A percentile compares a stretch with the other conserved stretches of the same genome.
Conservation (phyloP, 2,888 invertebrate species). For the Pteria penguin region DNA sequence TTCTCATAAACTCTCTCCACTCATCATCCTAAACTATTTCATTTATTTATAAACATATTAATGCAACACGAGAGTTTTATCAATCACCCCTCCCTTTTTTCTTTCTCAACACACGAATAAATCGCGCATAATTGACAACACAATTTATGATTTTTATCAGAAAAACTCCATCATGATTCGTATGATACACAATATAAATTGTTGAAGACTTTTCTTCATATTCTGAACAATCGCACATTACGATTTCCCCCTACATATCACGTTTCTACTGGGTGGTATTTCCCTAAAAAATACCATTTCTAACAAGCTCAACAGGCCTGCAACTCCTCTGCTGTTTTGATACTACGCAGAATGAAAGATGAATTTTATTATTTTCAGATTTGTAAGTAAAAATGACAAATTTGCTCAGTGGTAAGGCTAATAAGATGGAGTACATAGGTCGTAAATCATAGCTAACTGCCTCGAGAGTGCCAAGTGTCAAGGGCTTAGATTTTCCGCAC, state of each 20-base stretch:
- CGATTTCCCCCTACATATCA: no score
- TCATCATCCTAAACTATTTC: neutral
- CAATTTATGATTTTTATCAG: conserved; percentile 13
- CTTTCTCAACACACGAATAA: neutral
- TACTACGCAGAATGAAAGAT: neutral
- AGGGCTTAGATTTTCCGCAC: neutral
- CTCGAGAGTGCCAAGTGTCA: conserved; percentile 13
- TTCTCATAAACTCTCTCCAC: neutral
- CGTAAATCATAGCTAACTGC: conserved; percentile 17
- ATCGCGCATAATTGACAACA: neutral
- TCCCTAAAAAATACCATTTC: no score
- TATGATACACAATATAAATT: neutral
- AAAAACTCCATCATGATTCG: neutral
- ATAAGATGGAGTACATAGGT: neutral
- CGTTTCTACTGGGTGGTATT: no score
- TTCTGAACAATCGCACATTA: neutral
- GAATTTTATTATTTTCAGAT: conserved; percentile 19
- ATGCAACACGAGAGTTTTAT: conserved; percentile 4
- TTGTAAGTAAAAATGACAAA: conserved; percentile 32
- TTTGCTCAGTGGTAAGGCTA: conserved; percentile 30
- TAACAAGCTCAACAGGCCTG: neutral
- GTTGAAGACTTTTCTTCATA: neutral
- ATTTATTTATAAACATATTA: conserved; percentile 5
- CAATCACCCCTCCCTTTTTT: neutral
- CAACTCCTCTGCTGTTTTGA: neutral